phyloP scores from a whole-genome alignment of 2,797 vertebrate species.

The Enteromius paludinosus region DNA sequence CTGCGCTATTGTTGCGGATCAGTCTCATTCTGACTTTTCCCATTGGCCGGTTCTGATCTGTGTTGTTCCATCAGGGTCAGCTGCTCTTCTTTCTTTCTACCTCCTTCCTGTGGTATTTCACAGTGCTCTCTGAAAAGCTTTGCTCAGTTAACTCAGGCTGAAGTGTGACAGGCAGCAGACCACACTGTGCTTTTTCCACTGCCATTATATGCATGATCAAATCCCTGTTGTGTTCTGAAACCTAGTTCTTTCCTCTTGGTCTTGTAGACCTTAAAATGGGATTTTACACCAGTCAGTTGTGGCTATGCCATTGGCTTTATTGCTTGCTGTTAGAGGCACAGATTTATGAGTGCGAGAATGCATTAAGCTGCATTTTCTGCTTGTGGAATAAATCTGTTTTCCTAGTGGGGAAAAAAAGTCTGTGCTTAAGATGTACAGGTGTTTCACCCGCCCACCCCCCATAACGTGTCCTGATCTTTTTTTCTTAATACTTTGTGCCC shows the following conservation, averaged over 20 bases:
- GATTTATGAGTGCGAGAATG: slow-evolving; percentile 29
- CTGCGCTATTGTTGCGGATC: not conserved
- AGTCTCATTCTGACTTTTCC: slow-evolving; percentile 14
- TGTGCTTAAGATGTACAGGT: not conserved
- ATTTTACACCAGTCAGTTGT: slow-evolving; percentile 38
- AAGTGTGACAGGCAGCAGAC: slow-evolving; percentile 37
- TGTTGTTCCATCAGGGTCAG: slow-evolving; percentile 5
- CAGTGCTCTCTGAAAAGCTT: slow-evolving; percentile 68
- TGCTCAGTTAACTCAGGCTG: slow-evolving; percentile 52
- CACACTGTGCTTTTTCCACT: slow-evolving; percentile 27
- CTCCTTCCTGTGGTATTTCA: slow-evolving; percentile 79
- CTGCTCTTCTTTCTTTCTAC: slow-evolving; percentile 61
- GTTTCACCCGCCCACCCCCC: not conserved
- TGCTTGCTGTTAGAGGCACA: slow-evolving; percentile 7
- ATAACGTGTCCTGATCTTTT: not conserved
- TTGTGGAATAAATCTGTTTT: slow-evolving; percentile 5
- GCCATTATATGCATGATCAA: slow-evolving; percentile 24
- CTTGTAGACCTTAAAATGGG: slow-evolving; percentile 35
- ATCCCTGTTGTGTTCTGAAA: slow-evolving; percentile 29
- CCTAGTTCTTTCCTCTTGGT: slow-evolving; percentile 22
- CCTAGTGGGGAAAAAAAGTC: not conserved
- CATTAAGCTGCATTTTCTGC: slow-evolving; percentile 21
- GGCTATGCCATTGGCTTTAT: slow-evolving; percentile 16
- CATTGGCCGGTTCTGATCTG: slow-evolving; percentile 13
- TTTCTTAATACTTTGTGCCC: slow-evolving; percentile 49